Conservation (phyloP, 2,113 vertebrate genomes). For the Phocoena phocoena region DNA sequence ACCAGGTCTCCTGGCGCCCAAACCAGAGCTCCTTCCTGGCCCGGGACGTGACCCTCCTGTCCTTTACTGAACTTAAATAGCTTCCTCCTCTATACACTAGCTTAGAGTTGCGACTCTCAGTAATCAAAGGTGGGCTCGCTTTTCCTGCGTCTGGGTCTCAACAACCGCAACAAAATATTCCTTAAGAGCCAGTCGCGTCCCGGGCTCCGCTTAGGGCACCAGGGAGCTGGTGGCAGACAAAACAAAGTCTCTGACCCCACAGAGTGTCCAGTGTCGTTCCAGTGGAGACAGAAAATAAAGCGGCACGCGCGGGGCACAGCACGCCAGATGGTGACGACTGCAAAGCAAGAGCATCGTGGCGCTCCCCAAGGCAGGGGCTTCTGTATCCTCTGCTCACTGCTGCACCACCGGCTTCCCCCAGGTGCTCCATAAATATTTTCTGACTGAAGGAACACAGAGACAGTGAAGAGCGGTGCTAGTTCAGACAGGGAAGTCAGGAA, state of each 20-base stretch:
- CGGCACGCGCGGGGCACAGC: fast-evolving
- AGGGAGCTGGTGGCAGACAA: background rate
- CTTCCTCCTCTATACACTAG: background rate
- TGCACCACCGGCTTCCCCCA: background rate
- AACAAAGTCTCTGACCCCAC: background rate
- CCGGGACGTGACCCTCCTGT: too few relatives aligned
- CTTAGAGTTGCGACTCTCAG: background rate
- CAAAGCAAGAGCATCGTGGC: fast-evolving
- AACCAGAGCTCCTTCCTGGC: background rate
- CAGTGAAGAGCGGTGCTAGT: background rate
- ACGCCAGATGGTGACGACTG: fast-evolving
- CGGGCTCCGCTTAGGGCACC: background rate
- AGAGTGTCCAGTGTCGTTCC: background rate
- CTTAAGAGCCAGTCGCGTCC: fast-evolving
- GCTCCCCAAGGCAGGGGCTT: background rate
- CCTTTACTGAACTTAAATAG: background rate
- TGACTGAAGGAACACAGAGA: background rate
- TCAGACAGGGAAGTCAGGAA: background rate
- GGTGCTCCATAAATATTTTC: background rate
- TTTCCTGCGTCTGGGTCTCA: background rate
- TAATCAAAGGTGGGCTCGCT: background rate
- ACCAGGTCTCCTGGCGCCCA: background rate
- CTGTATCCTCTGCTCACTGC: background rate
- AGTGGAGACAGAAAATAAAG: background rate
- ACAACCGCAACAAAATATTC: background rate